A percentile compares a stretch with the other conserved stretches of the same genome.
Conservation (phyloP, 2,113 vertebrate species). For the Prunella fulvescens region DNA sequence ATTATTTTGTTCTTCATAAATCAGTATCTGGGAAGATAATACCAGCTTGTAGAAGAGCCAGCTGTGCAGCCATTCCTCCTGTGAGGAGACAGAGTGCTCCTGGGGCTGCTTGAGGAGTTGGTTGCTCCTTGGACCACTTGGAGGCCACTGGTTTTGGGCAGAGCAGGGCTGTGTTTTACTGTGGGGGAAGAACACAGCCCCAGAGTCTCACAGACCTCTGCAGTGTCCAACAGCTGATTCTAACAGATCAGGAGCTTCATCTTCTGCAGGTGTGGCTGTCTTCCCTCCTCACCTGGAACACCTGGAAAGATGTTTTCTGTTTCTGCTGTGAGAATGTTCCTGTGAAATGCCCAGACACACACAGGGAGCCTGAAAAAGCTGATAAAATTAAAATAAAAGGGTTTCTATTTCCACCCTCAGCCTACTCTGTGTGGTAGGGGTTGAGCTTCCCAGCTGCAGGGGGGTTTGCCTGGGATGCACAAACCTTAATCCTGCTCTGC, state of each 20-base stretch:
- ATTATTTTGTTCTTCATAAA: constrained; percentile 42
- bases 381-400: not conserved
- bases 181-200: fast-evolving
- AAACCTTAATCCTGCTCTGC: not conserved
- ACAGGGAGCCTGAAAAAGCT: not conserved
- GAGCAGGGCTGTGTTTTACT: not conserved
- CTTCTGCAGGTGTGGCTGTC: not conserved
- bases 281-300: not conserved
- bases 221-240: not conserved
- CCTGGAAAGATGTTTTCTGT: not conserved
- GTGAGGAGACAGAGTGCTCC: not conserved
- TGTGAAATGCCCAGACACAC: not conserved
- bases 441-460: not conserved
- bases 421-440: too few species aligned
- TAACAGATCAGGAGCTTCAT: not conserved
- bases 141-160: not conserved
- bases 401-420: not conserved
- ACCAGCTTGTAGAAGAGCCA: not conserved
- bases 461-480: not conserved
- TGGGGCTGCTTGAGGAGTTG: not conserved
- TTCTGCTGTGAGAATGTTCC: not conserved
- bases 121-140: not conserved
- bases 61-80: not conserved
- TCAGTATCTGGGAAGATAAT: constrained; percentile 17
- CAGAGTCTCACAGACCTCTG: not conserved